These are phyloP conservation scores for Anguilla rostrata DNA, from an alignment of 2,113 vertebrate species.

Conservation along the genomic window DNA sequence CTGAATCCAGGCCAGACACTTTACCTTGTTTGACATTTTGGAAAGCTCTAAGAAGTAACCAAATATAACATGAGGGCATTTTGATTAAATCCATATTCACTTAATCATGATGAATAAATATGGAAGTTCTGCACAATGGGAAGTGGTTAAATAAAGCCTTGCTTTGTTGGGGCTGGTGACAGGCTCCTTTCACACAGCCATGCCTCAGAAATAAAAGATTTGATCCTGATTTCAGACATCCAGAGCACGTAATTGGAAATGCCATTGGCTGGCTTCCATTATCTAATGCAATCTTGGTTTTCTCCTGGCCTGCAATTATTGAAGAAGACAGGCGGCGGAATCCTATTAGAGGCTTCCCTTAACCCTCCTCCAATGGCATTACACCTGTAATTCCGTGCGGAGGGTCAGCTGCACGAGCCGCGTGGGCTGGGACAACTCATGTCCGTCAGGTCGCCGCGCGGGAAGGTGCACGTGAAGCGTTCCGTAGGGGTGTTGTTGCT, in stretches of 20 bases:
- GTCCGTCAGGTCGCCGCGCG: neutral
- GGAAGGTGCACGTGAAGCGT: no score
- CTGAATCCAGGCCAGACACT: no score
- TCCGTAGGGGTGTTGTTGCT: no score
- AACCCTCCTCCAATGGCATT: conserved; percentile 37
- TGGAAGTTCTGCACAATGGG: neutral
- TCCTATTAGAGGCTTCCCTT: conserved; percentile 51
- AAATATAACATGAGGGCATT: conserved; percentile 24
- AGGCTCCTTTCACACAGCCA: neutral
- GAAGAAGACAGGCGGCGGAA: conserved; percentile 49
- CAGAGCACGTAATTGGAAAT: conserved; percentile 55
- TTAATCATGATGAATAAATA: conserved; percentile 35
- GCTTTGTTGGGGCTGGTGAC: neutral
- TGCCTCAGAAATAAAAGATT: conserved; percentile 29
- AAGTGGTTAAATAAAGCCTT: neutral
- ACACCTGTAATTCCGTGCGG: conserved; percentile 40
- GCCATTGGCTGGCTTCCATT: conserved; percentile 49
- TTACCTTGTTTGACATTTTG: neutral
- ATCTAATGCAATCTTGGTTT: conserved; percentile 56
- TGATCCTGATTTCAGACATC: conserved; percentile 51
- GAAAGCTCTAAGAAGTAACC: conserved; percentile 36
- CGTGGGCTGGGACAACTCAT: conserved; percentile 32
- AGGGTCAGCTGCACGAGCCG: conserved; percentile 37
- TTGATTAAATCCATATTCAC: conserved; percentile 30
- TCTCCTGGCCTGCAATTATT: conserved; percentile 54